Conservation (phyloP, 2,888 invertebrate genomes). For the Caenorhabditis wallacei region DNA sequence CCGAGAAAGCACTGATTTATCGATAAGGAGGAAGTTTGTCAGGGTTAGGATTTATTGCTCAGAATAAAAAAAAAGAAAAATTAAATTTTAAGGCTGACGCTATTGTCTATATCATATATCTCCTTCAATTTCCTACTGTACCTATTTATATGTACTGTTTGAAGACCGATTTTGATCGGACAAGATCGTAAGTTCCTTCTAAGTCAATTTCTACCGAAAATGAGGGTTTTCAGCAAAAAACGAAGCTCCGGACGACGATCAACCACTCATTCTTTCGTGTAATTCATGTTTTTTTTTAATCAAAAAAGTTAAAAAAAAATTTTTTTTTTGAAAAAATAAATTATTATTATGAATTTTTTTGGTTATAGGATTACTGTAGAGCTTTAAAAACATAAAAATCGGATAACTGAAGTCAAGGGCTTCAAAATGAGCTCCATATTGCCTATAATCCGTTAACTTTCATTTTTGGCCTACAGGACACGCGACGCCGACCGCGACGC, state of each 20-base stretch:
- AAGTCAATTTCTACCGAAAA: not conserved
- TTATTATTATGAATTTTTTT: not conserved
- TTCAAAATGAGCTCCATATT: too few relatives aligned
- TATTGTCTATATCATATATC: slow-evolving; percentile 70
- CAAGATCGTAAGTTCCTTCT: slow-evolving; percentile 38
- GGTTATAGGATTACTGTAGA: too few relatives aligned
- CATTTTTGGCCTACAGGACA: too few relatives aligned
- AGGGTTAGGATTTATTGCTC: slow-evolving; percentile 25
- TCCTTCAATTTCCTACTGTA: slow-evolving; percentile 71
- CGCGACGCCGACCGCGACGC: slow-evolving; percentile 20
- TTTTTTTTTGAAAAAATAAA: slow-evolving; percentile 10
- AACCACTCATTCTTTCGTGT: not conserved
- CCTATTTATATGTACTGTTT: slow-evolving; percentile 70
- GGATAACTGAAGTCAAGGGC: too few relatives aligned
- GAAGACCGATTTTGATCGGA: slow-evolving; percentile 63
- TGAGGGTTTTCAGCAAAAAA: slow-evolving; percentile 32
- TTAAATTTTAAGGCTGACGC: slow-evolving; percentile 66
- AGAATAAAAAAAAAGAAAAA: not conserved
- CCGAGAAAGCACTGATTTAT: slow-evolving; percentile 47
- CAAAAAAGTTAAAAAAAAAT: not conserved
- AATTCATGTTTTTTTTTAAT: slow-evolving; percentile 6
- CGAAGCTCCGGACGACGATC: slow-evolving; percentile 44
- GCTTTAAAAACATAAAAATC: too few relatives aligned
- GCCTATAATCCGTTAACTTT: too few relatives aligned
- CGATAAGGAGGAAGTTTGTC: slow-evolving; percentile 41